Percentiles rank a stretch among this genome's conserved stretches.
phyloP scores from a whole-genome alignment of 30 jellyfish, hydroid and myxozoan species.

The Chironex yamaguchii region DNA sequence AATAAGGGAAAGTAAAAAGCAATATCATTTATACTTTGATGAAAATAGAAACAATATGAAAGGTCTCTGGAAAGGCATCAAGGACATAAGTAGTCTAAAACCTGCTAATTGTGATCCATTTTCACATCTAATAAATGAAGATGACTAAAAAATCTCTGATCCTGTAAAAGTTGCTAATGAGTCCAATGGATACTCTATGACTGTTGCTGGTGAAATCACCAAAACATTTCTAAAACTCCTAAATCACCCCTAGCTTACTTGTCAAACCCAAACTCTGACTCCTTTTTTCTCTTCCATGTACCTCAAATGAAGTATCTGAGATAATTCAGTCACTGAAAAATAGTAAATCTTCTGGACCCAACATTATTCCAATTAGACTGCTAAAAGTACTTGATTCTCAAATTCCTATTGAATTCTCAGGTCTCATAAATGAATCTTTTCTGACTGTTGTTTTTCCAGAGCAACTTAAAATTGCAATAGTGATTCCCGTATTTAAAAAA shows the following conservation, averaged over 20 bases:
- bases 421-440: constrained; percentile 42
- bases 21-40: constrained; percentile 16
- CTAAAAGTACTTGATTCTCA: constrained; percentile 40
- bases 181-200: constrained; percentile 38
- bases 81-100: constrained; percentile 21
- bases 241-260: constrained; percentile 57
- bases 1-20: constrained; percentile 49
- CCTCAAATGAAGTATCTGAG: constrained; percentile 31
- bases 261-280: constrained; percentile 39
- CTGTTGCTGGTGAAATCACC: constrained; percentile 45
- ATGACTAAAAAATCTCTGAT: constrained; percentile 25
- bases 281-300: constrained; percentile 42
- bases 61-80: constrained; percentile 65
- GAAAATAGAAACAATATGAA: constrained; percentile 31
- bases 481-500: neutral
- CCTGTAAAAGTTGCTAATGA: constrained; percentile 56
- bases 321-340: constrained; percentile 32
- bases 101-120: constrained; percentile 17
- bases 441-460: constrained; percentile 40
- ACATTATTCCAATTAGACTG: constrained; percentile 49
- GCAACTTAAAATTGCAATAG: constrained; percentile 1
- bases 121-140: constrained; percentile 3
- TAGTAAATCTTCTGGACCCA: constrained; percentile 23
- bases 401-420: constrained; percentile 25
- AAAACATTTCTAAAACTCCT: constrained; percentile 27